Evolutionary conservation across 2,888 invertebrate genomes (phyloP).

Genomic region (Myopa testacea): DNA sequence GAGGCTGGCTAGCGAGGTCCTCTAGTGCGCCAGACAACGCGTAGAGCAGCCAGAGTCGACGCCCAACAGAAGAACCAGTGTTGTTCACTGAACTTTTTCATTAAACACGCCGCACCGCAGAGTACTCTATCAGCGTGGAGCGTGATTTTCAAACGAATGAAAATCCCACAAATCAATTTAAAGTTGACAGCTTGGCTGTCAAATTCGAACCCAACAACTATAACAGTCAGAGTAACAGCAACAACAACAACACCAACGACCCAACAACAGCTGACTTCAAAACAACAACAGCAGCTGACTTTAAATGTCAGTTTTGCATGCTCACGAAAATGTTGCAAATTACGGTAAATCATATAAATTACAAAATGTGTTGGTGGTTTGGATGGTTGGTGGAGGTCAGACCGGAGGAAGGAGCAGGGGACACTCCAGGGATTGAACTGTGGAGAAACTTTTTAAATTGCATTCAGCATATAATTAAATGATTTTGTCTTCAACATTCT

Average conservation of each 20-base stretch:
- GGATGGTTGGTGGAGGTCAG: background rate
- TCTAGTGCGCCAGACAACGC: background rate
- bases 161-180: slow-evolving; percentile 61
- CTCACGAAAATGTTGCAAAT: slow-evolving; percentile 64
- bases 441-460: background rate
- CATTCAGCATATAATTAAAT: slow-evolving; percentile 16
- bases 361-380: slow-evolving; percentile 44
- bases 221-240: background rate
- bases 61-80: background rate
- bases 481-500: background rate
- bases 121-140: slow-evolving; percentile 11
- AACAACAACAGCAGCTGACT: slow-evolving; percentile 1
- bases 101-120: background rate
- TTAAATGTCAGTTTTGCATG: slow-evolving; percentile 55
- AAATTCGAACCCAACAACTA: slow-evolving; percentile 21
- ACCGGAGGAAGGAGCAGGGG: background rate
- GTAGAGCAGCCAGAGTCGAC: background rate
- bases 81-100: slow-evolving; percentile 28
- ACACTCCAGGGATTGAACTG: background rate
- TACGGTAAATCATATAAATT: slow-evolving; percentile 64
- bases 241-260: background rate
- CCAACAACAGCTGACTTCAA: background rate
- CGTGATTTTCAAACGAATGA: slow-evolving; percentile 39
- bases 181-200: slow-evolving; percentile 57
- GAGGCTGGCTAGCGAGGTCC: background rate